Percentiles rank a stretch among this genome's conserved stretches.
These are phyloP conservation scores for Sycophaga agraensis DNA, from an alignment of 1,140 invertebrate genomes.

Conservation along the genomic window DNA sequence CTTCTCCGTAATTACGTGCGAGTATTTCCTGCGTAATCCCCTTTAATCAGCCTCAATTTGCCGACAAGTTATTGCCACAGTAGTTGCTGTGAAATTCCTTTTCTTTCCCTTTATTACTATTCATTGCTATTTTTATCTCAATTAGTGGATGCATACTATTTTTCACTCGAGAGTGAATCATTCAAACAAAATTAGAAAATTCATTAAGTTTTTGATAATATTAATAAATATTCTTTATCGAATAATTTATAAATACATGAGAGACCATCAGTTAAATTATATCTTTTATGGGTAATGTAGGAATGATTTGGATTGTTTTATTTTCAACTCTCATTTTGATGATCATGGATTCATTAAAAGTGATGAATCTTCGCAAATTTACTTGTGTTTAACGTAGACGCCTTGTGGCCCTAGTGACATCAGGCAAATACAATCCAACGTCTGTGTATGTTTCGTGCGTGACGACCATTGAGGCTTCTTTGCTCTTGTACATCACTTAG, in stretches of 20 bases:
- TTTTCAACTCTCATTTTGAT: no score
- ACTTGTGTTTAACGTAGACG: not conserved
- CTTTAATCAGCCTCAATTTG: conserved; percentile 13
- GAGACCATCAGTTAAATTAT: no score
- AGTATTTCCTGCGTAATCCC: conserved; percentile 13
- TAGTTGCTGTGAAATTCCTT: not conserved
- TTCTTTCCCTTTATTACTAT: not conserved
- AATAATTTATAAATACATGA: no score
- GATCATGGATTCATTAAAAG: not conserved
- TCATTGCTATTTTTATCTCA: not conserved
- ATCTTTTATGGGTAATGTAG: no score
- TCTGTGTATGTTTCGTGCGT: not conserved
- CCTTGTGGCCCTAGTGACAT: not conserved
- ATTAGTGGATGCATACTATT: not conserved
- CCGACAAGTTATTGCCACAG: not conserved
- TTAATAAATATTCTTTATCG: no score
- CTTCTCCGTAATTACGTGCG: conserved; percentile 2
- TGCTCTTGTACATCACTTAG: conserved; percentile 24
- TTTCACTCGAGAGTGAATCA: no score
- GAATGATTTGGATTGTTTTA: no score
- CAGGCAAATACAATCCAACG: not conserved
- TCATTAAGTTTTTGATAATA: no score
- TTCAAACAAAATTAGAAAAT: no score
- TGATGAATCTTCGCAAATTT: not conserved
- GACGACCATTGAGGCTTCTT: conserved; percentile 18